A percentile compares a stretch with the other conserved stretches of the same genome.
These are phyloP conservation scores for Thunnus thynnus DNA, from an alignment of 2,113 vertebrate genomes.

Conservation along the genomic window DNA sequence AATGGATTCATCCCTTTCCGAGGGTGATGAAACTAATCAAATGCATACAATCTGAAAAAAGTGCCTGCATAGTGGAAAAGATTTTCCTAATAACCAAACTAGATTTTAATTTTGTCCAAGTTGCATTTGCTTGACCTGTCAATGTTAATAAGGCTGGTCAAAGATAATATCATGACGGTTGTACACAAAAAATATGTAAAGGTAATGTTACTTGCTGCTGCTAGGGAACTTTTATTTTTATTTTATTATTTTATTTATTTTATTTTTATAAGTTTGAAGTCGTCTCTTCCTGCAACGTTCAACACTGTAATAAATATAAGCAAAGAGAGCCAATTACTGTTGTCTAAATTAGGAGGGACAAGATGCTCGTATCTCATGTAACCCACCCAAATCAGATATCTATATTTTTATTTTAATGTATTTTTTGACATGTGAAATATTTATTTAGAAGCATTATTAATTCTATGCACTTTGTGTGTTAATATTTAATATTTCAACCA, in stretches of 20 bases:
- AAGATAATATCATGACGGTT: constrained; percentile 5
- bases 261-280: neutral
- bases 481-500: neutral
- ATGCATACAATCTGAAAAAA: constrained; percentile 65
- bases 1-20: constrained; percentile 76
- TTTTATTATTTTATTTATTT: no score
- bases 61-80: constrained; percentile 26
- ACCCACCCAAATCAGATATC: neutral
- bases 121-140: constrained; percentile 29
- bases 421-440: neutral
- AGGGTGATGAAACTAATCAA: constrained; percentile 74
- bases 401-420: neutral
- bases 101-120: neutral
- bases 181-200: neutral
- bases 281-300: no score
- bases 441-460: neutral
- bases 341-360: neutral
- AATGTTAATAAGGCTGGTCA: constrained; percentile 7
- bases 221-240: no score
- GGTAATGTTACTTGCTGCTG: neutral
- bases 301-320: no score
- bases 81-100: constrained; percentile 47
- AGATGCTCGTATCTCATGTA: neutral
- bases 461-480: neutral
- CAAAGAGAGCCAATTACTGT: no score